A percentile compares a stretch with the other conserved stretches of the same genome.
Conservation (phyloP, 2,113 vertebrate genomes). For the Oenanthe melanoleuca region DNA sequence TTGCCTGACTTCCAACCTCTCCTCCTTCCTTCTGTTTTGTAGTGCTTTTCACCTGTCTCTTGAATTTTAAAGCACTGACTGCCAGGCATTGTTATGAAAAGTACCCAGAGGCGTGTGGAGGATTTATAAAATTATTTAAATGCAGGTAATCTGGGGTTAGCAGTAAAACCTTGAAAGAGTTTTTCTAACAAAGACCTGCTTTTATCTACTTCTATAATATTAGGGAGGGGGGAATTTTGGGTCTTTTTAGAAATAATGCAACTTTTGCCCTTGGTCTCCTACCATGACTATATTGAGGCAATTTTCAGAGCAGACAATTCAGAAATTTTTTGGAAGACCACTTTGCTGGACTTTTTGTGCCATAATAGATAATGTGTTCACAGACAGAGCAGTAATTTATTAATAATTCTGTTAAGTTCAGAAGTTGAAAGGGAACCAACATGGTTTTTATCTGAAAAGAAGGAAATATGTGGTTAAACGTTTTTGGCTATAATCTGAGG, state of each 20-base stretch:
- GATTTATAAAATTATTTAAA: background rate
- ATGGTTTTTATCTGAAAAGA: slow-evolving; percentile 81
- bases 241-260: background rate
- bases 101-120: background rate
- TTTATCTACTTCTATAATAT: background rate
- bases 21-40: background rate
- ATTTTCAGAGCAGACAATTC: background rate
- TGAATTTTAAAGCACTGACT: background rate
- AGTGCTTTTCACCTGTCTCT: background rate
- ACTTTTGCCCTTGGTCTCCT: background rate
- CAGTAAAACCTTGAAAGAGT: background rate
- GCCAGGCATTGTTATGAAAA: background rate
- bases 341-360: background rate
- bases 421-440: slow-evolving; percentile 65
- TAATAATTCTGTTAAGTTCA: slow-evolving; percentile 43
- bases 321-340: background rate
- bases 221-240: background rate
- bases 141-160: background rate
- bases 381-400: slow-evolving; percentile 5
- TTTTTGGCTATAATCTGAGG: slow-evolving; percentile 75
- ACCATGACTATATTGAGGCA: background rate
- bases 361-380: background rate
- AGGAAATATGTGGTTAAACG: slow-evolving; percentile 93
- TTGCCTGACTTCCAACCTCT: background rate
- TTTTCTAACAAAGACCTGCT: background rate